Percentiles rank a stretch among this genome's conserved stretches.
phyloP scores from a whole-genome alignment of 2,888 invertebrate genomes.

The Piscicola geometra region DNA sequence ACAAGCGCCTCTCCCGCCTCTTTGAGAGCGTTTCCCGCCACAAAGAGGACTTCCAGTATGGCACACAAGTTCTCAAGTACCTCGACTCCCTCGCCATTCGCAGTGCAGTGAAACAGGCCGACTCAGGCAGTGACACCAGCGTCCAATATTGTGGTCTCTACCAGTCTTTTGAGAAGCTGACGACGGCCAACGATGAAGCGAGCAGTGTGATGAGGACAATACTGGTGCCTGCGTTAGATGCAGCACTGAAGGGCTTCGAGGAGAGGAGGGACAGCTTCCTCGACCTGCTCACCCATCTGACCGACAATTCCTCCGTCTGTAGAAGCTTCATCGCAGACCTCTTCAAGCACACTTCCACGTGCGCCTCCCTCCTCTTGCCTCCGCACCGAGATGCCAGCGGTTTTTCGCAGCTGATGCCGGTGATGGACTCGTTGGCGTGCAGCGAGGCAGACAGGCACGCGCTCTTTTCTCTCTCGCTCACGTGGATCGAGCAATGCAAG shows the following conservation, averaged over 20 bases:
- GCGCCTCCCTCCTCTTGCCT: background rate
- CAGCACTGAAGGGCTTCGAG: background rate
- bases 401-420: background rate
- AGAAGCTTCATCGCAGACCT: background rate
- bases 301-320: background rate
- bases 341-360: slow-evolving; percentile 5
- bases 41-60: background rate
- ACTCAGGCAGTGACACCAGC: background rate
- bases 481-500: slow-evolving; percentile 56
- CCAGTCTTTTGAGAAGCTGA: slow-evolving; percentile 1
- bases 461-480: slow-evolving; percentile 15
- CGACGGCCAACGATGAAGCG: background rate
- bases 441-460: background rate
- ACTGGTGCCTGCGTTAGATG: background rate
- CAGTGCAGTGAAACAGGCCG: background rate
- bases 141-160: background rate
- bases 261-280: background rate
- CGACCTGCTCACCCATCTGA: background rate
- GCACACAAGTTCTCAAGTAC: slow-evolving; percentile 19
- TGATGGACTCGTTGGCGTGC: background rate
- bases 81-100: slow-evolving; percentile 8
- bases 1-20: slow-evolving; percentile 26
- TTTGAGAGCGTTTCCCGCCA: background rate
- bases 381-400: background rate
- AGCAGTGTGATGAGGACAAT: background rate